Base-by-base conservation (phyloP, 2,797 vertebrate species). In the Amblyraja radiata region DNA sequence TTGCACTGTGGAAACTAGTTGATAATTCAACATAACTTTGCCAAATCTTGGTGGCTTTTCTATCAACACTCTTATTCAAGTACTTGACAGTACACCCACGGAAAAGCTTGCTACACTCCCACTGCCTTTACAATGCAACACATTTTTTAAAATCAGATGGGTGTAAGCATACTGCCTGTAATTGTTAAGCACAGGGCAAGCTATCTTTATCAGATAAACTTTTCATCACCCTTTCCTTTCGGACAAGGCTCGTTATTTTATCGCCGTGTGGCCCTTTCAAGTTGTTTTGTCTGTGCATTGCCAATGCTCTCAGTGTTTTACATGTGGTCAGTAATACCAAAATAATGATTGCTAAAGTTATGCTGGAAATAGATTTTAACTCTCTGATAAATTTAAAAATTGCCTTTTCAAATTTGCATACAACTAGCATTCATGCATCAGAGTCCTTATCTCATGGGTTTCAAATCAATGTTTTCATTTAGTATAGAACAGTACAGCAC, bases 221-320 rank as follows among this genome's bases (percentile, higher is more conserved):
- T 93, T 93, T 84, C 93, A 93, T 83, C 79, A 84, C 80, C 79
- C 46, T 84, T 10, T 71, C 36, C 54, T 86, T 93, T 83, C 16
- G 73, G 79, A 88, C 68, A 71, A 71, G 63, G 76, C 36, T 46
- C 73, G 23, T 93, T 93, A 86, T 74, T 88, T 46, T 46, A 23
- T 74, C 65, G 71, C 18, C 71, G 74, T 74, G 65, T 91, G 71
- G 71, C 46, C 90, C 90, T 91, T 91, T 39, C 90, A 92, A 54
- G 73, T 92, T 92, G 36, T 76, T 92, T 74, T 92, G 73, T 92
- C 90, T 76, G 90, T 92, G 39, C 11, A 28, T 9, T 58, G 36
- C 21, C 32, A 76, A 54, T 46, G 46, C 28, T 23, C 6, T 92
- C 14, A 58, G 58, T 91, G 68, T 11, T 28, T 74, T 68, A 91